Base-by-base conservation (phyloP, 2,797 vertebrate genomes). In the Manis crassicaudata region DNA sequence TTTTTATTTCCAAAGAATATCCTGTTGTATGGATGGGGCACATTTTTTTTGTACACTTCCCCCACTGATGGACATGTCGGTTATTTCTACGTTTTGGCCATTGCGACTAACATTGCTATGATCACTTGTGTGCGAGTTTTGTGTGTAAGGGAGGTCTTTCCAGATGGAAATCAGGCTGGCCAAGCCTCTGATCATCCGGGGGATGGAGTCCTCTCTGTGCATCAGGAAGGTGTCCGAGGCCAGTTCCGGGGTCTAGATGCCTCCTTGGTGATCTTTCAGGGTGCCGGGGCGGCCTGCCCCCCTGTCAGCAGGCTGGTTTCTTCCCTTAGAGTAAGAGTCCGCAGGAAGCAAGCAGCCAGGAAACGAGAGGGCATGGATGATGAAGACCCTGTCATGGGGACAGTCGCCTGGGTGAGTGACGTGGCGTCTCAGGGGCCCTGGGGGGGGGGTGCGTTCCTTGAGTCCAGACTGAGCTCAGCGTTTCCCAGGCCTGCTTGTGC, bases 331-430 rank as follows among this genome's bases (percentile, higher is more conserved):
- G 6, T 52, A 27, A 97, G 86, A 90, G 9, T 27, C 68, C 1
- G 0, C n/a, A 93, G 90, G 87, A 94, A 60, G 68, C 60, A 32
- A 27, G 5, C 68, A 12, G 20, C 79, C 0, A 0, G 21, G 18
- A 79, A 18, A 21, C 18, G 4, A 20, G 40, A 62, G 23, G n/a
- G 0, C 60, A 12, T 0, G 10, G 62, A 75, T 5, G 17, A 88
- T 7, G 83, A 94, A 52, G 93, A 97, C 2, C 79, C 92, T 0
- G 79, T 96, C 75, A 96, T 86, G 97, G 95, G 56, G 7, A 79
- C 94, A 0, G 29, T 68, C 0, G 7, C 43, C 68, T 95, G 73
- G 95, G 97, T 97, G 90, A 97, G 96, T 94, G 67, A 73, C 0
- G 0, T 5, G 56, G 29, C 1, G 0, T 83, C n/a, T 63, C 7